These are phyloP conservation scores for Perodicticus potto DNA, from an alignment of 2,797 vertebrate species.

Conservation along the genomic window DNA sequence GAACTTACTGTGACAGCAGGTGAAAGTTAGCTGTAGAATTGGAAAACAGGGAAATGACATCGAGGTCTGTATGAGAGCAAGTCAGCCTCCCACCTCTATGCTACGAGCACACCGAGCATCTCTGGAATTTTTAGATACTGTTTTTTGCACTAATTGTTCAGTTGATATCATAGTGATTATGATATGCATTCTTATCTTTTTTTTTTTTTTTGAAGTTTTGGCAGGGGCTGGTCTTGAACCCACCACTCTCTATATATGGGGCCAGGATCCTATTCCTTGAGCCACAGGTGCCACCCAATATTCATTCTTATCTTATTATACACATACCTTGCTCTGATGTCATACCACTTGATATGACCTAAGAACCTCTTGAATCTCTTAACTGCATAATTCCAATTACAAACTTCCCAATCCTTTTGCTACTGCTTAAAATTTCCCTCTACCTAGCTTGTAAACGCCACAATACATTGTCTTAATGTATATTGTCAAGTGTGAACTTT, in stretches of 20 bases:
- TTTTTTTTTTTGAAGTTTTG: too few relatives aligned
- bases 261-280: too few relatives aligned
- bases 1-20: not conserved
- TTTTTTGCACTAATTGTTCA: not conserved
- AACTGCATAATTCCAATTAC: not conserved
- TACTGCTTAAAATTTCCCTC: not conserved
- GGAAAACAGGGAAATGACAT: not conserved
- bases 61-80: not conserved
- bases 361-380: not conserved
- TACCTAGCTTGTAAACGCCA: not conserved
- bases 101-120: too few relatives aligned
- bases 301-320: not conserved
- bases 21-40: not conserved
- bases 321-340: not conserved
- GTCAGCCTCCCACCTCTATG: not conserved
- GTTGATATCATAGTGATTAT: not conserved
- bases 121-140: not conserved
- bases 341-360: not conserved
- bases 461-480: not conserved
- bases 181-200: not conserved
- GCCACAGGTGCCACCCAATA: too few relatives aligned
- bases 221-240: too few relatives aligned
- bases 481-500: not conserved
- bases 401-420: not conserved
- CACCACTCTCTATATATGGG: too few relatives aligned